Conservation (phyloP, 2,113 vertebrate genomes). For the Xyrauchen texanus region DNA sequence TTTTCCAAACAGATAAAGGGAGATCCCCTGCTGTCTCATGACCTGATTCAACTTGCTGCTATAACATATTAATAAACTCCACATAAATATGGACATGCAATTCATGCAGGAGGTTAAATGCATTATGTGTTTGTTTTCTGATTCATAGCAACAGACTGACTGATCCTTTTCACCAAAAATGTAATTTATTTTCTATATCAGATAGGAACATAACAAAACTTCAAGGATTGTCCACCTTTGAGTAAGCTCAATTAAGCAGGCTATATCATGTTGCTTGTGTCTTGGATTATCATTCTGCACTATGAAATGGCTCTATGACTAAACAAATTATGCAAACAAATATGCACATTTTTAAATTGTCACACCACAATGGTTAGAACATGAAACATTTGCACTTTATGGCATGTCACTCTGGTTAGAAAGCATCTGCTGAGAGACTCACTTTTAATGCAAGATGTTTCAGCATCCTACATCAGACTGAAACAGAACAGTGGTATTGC, state of each 20-base stretch:
- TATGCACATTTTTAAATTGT: neutral
- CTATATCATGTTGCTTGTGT: neutral
- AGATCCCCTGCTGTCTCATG: constrained; percentile 6
- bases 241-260: neutral
- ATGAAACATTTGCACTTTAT: neutral
- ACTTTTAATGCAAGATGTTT: neutral
- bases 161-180: too few species aligned
- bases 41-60: neutral
- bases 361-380: neutral
- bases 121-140: too few species aligned
- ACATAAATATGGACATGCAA: too few species aligned
- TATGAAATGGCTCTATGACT: neutral
- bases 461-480: neutral
- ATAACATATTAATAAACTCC: too few species aligned
- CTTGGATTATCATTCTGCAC: neutral
- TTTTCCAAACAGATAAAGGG: constrained; percentile 58
- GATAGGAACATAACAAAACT: neutral
- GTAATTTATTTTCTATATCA: neutral
- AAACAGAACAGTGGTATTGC: neutral
- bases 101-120: too few species aligned
- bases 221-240: neutral
- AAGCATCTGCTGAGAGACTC: too few species aligned
- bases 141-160: too few species aligned
- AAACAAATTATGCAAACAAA: neutral
- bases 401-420: too few species aligned